Percentiles rank a stretch among this genome's conserved stretches.
These are phyloP conservation scores for Electrophaes corylata DNA, from an alignment of 2,888 invertebrate species.

Conservation along the genomic window DNA sequence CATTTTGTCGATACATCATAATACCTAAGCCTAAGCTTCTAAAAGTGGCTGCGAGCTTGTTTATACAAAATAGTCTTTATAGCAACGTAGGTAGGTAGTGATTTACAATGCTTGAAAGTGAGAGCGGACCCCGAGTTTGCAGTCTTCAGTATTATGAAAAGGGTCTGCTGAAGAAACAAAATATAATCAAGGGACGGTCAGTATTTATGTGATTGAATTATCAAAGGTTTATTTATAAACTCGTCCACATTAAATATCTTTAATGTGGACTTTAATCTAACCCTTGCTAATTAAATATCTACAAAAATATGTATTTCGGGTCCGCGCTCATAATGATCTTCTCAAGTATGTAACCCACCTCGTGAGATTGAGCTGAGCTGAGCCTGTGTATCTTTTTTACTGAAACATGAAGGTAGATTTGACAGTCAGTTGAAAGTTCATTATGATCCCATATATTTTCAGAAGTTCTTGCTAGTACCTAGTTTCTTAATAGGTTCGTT, in stretches of 20 bases:
- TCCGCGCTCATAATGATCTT: too few relatives aligned
- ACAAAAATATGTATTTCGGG: too few relatives aligned
- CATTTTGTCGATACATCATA: not conserved
- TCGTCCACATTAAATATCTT: not conserved
- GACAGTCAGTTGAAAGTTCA: too few relatives aligned
- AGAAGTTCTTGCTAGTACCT: too few relatives aligned
- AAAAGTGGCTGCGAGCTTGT: not conserved
- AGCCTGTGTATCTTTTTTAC: too few relatives aligned
- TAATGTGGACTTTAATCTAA: too few relatives aligned
- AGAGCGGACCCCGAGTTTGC: not conserved
- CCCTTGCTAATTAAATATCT: too few relatives aligned
- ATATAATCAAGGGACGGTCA: not conserved
- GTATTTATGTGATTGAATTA: not conserved
- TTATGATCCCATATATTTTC: too few relatives aligned
- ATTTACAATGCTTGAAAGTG: slow-evolving; percentile 3
- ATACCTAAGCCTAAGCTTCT: not conserved
- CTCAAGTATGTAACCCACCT: too few relatives aligned
- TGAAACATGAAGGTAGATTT: too few relatives aligned
- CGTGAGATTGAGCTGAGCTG: too few relatives aligned
- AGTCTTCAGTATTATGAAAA: not conserved
- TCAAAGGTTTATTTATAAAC: not conserved
- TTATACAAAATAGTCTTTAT: not conserved
- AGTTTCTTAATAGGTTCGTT: too few relatives aligned
- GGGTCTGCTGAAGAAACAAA: not conserved
- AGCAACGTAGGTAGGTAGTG: not conserved